A percentile compares a stretch with the other conserved stretches of the same genome.
These are phyloP conservation scores for Coremacera marginata DNA, from an alignment of 2,888 invertebrate genomes.

Conservation along the genomic window DNA sequence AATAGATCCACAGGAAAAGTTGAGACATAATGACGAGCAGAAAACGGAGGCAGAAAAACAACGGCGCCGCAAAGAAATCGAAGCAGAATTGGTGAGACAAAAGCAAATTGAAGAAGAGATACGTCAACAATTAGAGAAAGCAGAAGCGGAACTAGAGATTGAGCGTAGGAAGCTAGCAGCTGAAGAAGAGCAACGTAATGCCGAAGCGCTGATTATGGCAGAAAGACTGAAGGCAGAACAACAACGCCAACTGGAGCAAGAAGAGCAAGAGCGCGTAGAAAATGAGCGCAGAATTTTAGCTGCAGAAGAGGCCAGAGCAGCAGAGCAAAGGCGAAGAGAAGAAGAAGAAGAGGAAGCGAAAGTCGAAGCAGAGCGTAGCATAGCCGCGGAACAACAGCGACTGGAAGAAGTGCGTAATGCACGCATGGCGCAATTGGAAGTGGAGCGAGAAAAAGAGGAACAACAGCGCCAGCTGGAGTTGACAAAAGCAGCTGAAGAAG, in stretches of 20 bases:
- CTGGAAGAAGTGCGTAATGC: constrained; percentile 7
- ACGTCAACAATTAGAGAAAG: constrained; percentile 58
- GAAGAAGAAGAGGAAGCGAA: constrained; percentile 37
- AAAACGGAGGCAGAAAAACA: constrained; percentile 48
- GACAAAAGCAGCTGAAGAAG: constrained; percentile 41
- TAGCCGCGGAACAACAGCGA: constrained; percentile 20
- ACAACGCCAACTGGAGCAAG: constrained; percentile 12
- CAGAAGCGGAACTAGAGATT: constrained; percentile 57
- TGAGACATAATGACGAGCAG: constrained; percentile 45
- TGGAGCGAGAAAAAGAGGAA: constrained; percentile 47
- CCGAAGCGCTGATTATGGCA: constrained; percentile 18
- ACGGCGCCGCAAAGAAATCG: constrained; percentile 52
- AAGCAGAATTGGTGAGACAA: constrained; percentile 61
- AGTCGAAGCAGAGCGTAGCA: background rate
- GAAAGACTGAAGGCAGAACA: constrained; percentile 29
- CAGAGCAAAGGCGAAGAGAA: constrained; percentile 36
- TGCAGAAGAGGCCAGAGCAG: constrained; percentile 48
- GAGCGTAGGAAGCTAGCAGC: constrained; percentile 48
- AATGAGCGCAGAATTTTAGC: constrained; percentile 49
- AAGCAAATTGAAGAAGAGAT: constrained; percentile 61
- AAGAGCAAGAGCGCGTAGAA: constrained; percentile 42
- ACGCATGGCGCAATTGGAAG: constrained; percentile 17
- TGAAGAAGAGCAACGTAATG: constrained; percentile 26
- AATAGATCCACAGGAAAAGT: constrained; percentile 56
- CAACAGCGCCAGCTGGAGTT: constrained; percentile 18